Base-by-base conservation (phyloP, 2,797 vertebrate species). In the Spinibarbus caldwelli region DNA sequence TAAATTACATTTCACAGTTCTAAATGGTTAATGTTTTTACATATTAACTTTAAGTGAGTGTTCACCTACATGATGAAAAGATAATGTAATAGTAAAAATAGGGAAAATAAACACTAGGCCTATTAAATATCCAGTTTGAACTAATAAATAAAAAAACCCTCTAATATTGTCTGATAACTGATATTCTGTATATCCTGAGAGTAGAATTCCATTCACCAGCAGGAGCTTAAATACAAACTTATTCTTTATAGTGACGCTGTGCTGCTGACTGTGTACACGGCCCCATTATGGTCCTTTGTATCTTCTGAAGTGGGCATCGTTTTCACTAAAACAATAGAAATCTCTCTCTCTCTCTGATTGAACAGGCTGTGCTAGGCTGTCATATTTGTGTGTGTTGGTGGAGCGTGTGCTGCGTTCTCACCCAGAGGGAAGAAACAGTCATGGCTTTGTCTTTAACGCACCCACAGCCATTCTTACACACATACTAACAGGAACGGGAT, bases 331-430 rank as follows among this genome's bases (percentile, higher is more conserved):
- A 91, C 90, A 91, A 86, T 86, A 31, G 83, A 66, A 82, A 86
- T 34, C 79, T 70, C 23, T 47, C 71, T 47, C 71, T 66, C 57
- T 68, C 62, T 59, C 15, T 77, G n/a, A 90, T 93, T 77, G 73
- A 92, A 93, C 92, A 93, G 92, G 90, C 87, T 89, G 88, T 92
- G 68, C 92, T 92, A 91, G 92, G 92, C 89, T 75, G 92, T 94
- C 72, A 82, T 94, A 89, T 95, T 96, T 95, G 90, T 89, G 86
- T 91, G 93, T 90, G 90, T 93, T 93, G 93, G 91, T 90, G 94
- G 93, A 90, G 84, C 82, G 83, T 88, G 78, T 85, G 70, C 75
- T 80, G 76, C 36, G 77, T 67, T 90, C 92, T 96, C 26, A 80
- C 93, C 93, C 95, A 94, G 91, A 94, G 90, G 83, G 17, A 86